Conservation (phyloP, 1,140 invertebrate species). For the Calycopis cecrops region DNA sequence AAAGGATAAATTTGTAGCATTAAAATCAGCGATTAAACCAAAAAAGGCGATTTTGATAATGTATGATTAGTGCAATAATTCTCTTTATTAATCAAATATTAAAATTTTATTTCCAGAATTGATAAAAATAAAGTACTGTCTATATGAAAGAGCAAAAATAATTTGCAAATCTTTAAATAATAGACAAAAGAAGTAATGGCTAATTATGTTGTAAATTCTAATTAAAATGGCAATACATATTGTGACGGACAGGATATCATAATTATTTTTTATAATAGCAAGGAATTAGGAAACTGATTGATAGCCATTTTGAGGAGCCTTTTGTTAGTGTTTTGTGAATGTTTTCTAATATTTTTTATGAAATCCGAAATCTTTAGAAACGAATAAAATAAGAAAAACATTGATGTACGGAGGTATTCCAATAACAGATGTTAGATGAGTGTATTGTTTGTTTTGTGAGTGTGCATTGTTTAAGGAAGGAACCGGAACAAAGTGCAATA, state of each 20-base stretch:
- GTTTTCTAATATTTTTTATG: constrained; percentile 64
- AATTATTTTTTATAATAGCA: constrained; percentile 69
- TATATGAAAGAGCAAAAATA: no score
- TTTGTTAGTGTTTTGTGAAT: constrained; percentile 75
- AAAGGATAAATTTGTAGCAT: no score
- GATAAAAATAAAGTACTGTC: no score
- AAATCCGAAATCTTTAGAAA: constrained; percentile 23
- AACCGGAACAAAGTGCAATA: constrained; percentile 62
- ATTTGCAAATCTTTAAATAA: background rate
- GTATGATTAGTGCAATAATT: no score
- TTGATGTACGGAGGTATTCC: constrained; percentile 11
- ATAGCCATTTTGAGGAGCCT: constrained; percentile 74
- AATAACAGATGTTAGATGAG: constrained; percentile 27
- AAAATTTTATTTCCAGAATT: no score
- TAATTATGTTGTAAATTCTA: constrained; percentile 46
- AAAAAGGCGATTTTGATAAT: no score
- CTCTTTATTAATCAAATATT: no score
- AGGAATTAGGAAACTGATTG: constrained; percentile 54
- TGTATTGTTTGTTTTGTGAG: constrained; percentile 61
- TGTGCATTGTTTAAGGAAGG: constrained; percentile 59
- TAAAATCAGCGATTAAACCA: no score
- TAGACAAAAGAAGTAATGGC: constrained; percentile 24
- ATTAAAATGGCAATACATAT: constrained; percentile 67
- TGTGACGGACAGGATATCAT: constrained; percentile 68
- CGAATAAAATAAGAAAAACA: constrained; percentile 12